phyloP scores from a whole-genome alignment of 2,113 vertebrate species.

The Stercorarius parasiticus region DNA sequence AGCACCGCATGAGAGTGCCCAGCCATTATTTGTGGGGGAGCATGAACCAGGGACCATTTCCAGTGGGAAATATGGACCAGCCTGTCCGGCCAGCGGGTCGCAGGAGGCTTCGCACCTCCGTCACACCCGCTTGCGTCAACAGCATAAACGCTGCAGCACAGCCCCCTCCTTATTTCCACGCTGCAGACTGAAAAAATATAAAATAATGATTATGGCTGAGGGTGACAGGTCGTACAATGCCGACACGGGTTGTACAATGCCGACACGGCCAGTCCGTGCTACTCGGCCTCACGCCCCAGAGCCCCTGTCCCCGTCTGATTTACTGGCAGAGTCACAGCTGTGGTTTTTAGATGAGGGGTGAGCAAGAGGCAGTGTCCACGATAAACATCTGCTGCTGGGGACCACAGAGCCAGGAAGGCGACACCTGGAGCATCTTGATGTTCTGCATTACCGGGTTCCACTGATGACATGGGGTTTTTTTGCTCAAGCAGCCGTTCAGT shows the following conservation, averaged over 20 bases:
- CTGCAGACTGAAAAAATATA: background rate
- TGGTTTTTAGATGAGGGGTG: background rate
- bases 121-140: background rate
- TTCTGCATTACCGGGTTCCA: background rate
- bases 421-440: background rate
- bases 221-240: background rate
- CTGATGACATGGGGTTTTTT: fast-evolving
- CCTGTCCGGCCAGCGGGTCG: too few relatives aligned
- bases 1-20: background rate
- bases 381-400: background rate
- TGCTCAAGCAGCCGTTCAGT: background rate
- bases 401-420: background rate
- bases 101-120: background rate
- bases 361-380: background rate
- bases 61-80: background rate
- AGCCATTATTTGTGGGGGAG: background rate
- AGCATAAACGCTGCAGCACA: background rate
- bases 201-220: background rate
- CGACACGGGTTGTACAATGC: fast-evolving
- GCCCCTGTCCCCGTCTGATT: background rate
- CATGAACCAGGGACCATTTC: background rate
- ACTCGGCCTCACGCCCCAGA: background rate
- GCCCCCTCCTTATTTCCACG: background rate
- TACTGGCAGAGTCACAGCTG: background rate
- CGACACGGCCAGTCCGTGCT: fast-evolving